Evolutionary conservation across 1,140 invertebrate species (phyloP).

Genomic region (Trachelipus rathkii): DNA sequence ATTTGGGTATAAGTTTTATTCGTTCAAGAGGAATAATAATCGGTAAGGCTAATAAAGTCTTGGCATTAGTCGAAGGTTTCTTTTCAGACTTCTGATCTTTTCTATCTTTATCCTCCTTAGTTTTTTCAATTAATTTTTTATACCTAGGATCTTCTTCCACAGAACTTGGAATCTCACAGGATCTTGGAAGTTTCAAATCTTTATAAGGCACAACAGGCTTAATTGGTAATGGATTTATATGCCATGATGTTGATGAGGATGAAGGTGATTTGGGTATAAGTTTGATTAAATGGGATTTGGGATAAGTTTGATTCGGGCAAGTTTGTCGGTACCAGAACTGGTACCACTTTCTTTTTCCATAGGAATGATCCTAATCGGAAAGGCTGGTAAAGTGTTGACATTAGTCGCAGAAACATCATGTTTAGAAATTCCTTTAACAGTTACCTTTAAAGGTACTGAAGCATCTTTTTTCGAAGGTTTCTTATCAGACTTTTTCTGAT

Average conservation of each 20-base stretch:
- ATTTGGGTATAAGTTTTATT: constrained; percentile 65
- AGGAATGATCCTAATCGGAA: constrained; percentile 33
- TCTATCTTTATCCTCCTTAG: too few relatives aligned
- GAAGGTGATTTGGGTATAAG: constrained; percentile 64
- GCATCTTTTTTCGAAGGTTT: constrained; percentile 32
- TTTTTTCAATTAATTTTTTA: too few relatives aligned
- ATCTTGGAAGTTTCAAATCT: too few relatives aligned
- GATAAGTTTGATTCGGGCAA: constrained; percentile 60
- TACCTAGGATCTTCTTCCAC: too few relatives aligned
- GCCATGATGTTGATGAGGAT: too few relatives aligned
- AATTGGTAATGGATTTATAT: too few relatives aligned
- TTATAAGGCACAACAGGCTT: too few relatives aligned
- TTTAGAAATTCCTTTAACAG: constrained; percentile 58
- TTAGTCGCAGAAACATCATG: constrained; percentile 46
- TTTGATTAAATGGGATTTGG: constrained; percentile 61
- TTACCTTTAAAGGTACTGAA: constrained; percentile 60
- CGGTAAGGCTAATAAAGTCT: too few relatives aligned
- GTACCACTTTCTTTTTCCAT: constrained; percentile 5
- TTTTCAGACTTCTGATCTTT: too few relatives aligned
- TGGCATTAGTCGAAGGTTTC: too few relatives aligned
- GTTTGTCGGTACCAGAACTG: constrained; percentile 42
- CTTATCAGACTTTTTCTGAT: constrained; percentile 33
- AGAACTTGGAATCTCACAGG: too few relatives aligned
- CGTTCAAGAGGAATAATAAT: too few relatives aligned
- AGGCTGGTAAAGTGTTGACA: constrained; percentile 45